These are phyloP conservation scores for Pollenia angustigena DNA, from an alignment of 2,888 invertebrate genomes.

Conservation along the genomic window DNA sequence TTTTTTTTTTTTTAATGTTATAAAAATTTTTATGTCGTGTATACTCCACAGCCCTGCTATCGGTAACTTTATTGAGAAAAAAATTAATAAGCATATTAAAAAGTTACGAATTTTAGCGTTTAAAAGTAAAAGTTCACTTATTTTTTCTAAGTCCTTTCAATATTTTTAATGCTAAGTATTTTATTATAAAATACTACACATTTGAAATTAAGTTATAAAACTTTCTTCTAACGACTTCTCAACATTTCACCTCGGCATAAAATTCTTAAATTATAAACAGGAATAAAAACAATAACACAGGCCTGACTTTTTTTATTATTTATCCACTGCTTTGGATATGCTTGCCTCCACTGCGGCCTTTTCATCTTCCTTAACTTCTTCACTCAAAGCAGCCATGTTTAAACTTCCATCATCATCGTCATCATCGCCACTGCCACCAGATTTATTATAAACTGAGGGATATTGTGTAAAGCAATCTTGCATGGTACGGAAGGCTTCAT, in stretches of 20 bases:
- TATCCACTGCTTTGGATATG: slow-evolving; percentile 6
- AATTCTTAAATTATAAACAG: slow-evolving; percentile 36
- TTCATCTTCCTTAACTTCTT: slow-evolving; percentile 68
- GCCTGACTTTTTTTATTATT: background rate
- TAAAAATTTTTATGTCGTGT: too few species aligned
- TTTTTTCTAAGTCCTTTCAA: too few species aligned
- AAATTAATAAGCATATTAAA: too few species aligned
- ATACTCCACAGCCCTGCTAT: too few species aligned
- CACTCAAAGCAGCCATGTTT: slow-evolving; percentile 78
- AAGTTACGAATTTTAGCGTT: too few species aligned
- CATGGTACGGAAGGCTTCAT: slow-evolving; percentile 95
- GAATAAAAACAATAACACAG: slow-evolving; percentile 24
- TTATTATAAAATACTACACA: slow-evolving; percentile 55
- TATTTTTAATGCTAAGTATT: slow-evolving; percentile 18
- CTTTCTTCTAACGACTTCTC: background rate
- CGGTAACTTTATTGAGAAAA: too few species aligned
- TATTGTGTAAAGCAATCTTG: slow-evolving; percentile 94
- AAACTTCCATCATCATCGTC: slow-evolving; percentile 80
- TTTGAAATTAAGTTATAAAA: background rate
- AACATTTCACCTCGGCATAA: background rate
- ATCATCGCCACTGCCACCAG: slow-evolving; percentile 87
- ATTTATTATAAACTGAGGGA: slow-evolving; percentile 93
- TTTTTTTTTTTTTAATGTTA: too few species aligned
- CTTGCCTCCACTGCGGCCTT: slow-evolving; percentile 71
- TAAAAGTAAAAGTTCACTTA: too few species aligned